Percentiles rank a stretch among this genome's conserved stretches.
These are phyloP conservation scores for Phenacoccus solenopsis DNA, from an alignment of 1,140 invertebrate genomes.

Conservation along the genomic window DNA sequence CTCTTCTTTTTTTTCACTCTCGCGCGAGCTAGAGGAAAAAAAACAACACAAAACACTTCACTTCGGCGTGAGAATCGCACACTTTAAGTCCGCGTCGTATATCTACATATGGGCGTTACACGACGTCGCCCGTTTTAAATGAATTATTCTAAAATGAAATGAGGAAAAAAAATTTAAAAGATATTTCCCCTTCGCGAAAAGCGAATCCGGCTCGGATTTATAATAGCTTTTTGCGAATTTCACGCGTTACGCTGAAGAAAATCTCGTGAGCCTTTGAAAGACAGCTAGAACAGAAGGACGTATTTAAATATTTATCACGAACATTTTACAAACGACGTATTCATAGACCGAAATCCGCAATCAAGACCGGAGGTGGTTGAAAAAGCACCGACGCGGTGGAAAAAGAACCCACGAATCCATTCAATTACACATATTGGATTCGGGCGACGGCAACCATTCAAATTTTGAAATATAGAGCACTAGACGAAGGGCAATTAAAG, in stretches of 20 bases:
- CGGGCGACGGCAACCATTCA: too few species aligned
- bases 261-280: too few species aligned
- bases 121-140: neutral
- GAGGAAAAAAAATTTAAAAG: neutral
- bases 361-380: too few species aligned
- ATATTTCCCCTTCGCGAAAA: neutral
- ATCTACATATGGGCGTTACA: constrained; percentile 9
- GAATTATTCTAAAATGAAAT: constrained; percentile 16
- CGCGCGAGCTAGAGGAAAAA: neutral
- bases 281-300: too few species aligned
- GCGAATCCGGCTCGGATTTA: neutral
- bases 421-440: too few species aligned
- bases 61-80: neutral
- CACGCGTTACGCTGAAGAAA: too few species aligned
- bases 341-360: too few species aligned
- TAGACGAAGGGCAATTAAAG: neutral
- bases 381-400: too few species aligned
- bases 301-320: too few species aligned
- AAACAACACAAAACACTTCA: neutral
- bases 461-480: too few species aligned
- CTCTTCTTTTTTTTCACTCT: neutral
- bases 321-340: too few species aligned
- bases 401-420: too few species aligned
- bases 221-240: neutral
- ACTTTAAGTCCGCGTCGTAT: neutral